Evolutionary conservation across 92 coral and sea anemone species (phyloP), one percentile per base, ranked within the genome.

Genomic region (Epizoanthus ramosus): DNA sequence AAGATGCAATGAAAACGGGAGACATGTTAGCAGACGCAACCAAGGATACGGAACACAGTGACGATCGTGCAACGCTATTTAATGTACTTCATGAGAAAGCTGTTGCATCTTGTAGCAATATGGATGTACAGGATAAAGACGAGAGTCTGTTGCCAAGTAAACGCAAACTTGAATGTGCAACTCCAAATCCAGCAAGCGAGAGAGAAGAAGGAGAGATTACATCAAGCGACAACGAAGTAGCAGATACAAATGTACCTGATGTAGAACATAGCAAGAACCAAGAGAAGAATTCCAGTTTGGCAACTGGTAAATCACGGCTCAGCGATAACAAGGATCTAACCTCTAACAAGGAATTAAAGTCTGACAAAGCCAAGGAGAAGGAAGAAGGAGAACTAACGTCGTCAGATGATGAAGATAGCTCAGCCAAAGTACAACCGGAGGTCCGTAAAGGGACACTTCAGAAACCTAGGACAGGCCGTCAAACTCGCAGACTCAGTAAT

Each of bases 141-240:
- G n/a, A 75, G 41, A 75, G 22, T n/a, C 14, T 61, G 71, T 18
- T 77, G 35, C 47, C 59, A 77, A 60, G 24, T 22, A 41, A 61
- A 15, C 47, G 68, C 35, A 61, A 77, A 77, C 10, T 63, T 77
- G 59, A 77, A 16, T 23, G 73, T 54, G 17, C 76, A 53, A 24
- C 79, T 79, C 16, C 54, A 5, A 43, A 71, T 63, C 67, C 31
- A 24, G 85, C 74, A 23, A 80, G 79, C 39, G 93, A 87, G 41
- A 92, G 72, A 87, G 98, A 94, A 72, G 96, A 90, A 65, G 98
- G 98, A 5, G 96, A 92, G 59, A 83, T 94, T 47, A 87, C 90
- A 17, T 91, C 95, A 17, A 92, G 87, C 47, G 92, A 88, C 22
- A 94, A 86, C 3, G 97, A 90, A 31, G 84, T 72, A 5, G 19